Evolutionary conservation across 1,140 invertebrate genomes (phyloP).

Genomic region (Penaeus vannamei): DNA sequence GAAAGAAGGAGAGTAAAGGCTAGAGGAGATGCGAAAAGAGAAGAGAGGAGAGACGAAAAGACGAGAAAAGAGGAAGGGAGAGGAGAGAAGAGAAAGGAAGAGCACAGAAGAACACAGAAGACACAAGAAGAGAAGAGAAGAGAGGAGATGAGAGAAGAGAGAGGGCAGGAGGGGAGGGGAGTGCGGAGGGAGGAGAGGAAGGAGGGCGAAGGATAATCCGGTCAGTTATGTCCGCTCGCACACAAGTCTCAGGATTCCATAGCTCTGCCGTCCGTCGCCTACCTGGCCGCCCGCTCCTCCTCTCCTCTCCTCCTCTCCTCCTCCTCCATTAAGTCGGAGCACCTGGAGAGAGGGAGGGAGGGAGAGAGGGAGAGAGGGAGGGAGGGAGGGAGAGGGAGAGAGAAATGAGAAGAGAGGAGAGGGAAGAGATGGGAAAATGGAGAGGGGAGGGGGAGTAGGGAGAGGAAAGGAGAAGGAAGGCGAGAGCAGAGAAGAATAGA

Average conservation of each 20-base stretch:
- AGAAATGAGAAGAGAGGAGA: not conserved
- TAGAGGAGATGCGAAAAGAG: not conserved
- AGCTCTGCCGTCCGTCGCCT: too few relatives aligned
- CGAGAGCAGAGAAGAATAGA: not conserved
- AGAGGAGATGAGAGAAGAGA: too few relatives aligned
- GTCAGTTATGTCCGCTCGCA: slow-evolving; percentile 12
- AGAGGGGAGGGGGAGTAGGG: not conserved
- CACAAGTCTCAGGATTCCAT: too few relatives aligned
- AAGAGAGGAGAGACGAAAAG: not conserved
- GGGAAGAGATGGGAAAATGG: not conserved
- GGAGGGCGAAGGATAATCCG: slow-evolving; percentile 14
- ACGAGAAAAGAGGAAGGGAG: too few relatives aligned
- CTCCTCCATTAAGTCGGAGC: not conserved
- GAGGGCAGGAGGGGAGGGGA: not conserved
- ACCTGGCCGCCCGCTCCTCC: too few relatives aligned
- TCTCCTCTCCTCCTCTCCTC: too few relatives aligned
- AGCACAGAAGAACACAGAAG: not conserved
- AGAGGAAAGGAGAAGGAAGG: too few relatives aligned
- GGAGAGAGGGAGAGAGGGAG: slow-evolving; percentile 24
- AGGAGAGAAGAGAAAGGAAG: not conserved
- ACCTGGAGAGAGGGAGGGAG: slow-evolving; percentile 21
- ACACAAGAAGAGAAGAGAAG: not conserved
- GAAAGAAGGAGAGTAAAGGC: not conserved
- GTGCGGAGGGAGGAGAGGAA: not conserved
- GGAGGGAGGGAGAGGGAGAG: not conserved